Base-by-base conservation (phyloP, 1,140 invertebrate species). In the Trachelipus rathkii region DNA sequence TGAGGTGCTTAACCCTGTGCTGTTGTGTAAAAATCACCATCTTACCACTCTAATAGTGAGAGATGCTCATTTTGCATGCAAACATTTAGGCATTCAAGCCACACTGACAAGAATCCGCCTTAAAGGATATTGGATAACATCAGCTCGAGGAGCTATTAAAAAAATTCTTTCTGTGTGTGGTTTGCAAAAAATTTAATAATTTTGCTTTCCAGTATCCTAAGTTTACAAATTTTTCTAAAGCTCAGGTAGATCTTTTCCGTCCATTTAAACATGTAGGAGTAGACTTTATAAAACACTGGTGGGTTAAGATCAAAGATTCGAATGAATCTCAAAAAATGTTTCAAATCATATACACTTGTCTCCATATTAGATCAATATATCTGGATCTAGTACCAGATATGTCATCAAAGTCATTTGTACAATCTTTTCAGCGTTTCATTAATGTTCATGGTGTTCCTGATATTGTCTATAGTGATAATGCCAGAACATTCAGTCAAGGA, bases 171-270 rank as follows among this genome's bases (percentile, higher is more conserved):
- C n/a, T 2, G 21, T 72, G 71, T 43, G 10, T 21, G 7, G 7
- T 72, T 19, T 72, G 71, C 21, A 72, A 11, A 15, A 43, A 72
- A 43, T 72, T 24, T 72, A 72, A 72, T 43, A 24, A 43, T 6
- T 21, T 72, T 10, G 10, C 71, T 33, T 72, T 43, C 10, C 11
- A 46, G 6, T 44, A 72, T 72, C 71, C 71, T 33, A 24, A 24
- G 5, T 15, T 46, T 3, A 72, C 71, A 6, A 46, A 72, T 43
- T 72, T 43, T 11, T 11, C 11, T 5, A 15, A 11, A 11, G 71
- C 44, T 24, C 44, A 44, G 21, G 71, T 72, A 10, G 21, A 72
- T 10, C 24, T 72, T 11, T n/a, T 72, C 19, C 11, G 33, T n/a
- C 21, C 19, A 15, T 72, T 72, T 46, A 11, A 72, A 24, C 19